A percentile compares a stretch with the other conserved stretches of the same genome.
These are phyloP conservation scores for Lasius platythorax DNA, from an alignment of 2,888 invertebrate genomes.

Conservation along the genomic window DNA sequence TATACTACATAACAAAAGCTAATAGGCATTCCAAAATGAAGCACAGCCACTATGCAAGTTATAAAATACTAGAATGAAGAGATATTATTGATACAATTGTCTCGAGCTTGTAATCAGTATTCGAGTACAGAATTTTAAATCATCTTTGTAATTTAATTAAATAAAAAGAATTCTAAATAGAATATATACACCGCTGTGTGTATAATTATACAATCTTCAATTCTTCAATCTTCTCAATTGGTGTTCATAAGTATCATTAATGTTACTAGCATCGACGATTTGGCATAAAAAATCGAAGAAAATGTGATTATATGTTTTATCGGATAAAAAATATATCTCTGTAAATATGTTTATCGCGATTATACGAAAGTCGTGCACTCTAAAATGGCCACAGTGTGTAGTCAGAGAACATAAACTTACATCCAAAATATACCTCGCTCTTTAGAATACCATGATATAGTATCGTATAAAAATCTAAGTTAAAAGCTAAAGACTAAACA, in stretches of 20 bases:
- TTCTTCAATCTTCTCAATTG: conserved; percentile 21
- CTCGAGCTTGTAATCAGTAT: background rate
- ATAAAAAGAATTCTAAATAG: conserved; percentile 11
- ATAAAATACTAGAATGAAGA: conserved; percentile 31
- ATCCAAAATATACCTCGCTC: conserved; percentile 39
- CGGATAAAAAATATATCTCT: conserved; percentile 43
- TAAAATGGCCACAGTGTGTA: background rate
- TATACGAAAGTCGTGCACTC: conserved; percentile 8
- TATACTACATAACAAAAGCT: conserved; percentile 45
- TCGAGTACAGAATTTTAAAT: background rate
- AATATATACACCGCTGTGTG: background rate
- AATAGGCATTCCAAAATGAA: conserved; percentile 56
- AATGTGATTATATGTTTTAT: background rate
- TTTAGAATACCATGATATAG: conserved; percentile 53
- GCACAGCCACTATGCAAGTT: conserved; percentile 65
- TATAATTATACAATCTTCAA: background rate
- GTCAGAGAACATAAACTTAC: conserved; percentile 26
- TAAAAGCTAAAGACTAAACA: conserved; percentile 33
- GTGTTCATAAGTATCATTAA: background rate
- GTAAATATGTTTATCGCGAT: conserved; percentile 4
- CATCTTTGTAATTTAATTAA: background rate
- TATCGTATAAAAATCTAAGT: conserved; percentile 63
- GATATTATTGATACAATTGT: conserved; percentile 1
- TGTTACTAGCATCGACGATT: background rate
- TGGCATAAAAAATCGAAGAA: conserved; percentile 14